Conservation (phyloP, 2,888 invertebrate genomes). For the Tetheella fluctuosa region DNA sequence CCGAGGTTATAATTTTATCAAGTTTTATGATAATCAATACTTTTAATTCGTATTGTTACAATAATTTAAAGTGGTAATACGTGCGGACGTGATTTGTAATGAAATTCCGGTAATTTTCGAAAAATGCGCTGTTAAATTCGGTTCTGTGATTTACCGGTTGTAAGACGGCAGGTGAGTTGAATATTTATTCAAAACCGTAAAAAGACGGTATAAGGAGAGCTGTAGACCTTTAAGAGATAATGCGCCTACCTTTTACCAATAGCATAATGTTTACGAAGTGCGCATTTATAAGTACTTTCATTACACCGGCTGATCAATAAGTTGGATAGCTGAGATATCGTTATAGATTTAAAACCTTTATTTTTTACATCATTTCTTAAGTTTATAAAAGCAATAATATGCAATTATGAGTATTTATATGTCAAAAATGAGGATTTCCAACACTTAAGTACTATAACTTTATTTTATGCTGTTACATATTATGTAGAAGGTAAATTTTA, state of each 20-base stretch:
- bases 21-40: slow-evolving; percentile 26
- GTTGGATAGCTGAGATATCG: neutral
- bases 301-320: neutral
- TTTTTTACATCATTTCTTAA: too few relatives aligned
- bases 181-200: neutral
- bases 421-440: too few relatives aligned
- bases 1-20: slow-evolving; percentile 52
- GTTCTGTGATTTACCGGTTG: slow-evolving; percentile 10
- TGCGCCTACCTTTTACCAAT: neutral
- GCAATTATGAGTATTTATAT: too few relatives aligned
- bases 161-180: slow-evolving; percentile 12
- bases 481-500: too few relatives aligned
- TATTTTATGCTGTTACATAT: too few relatives aligned
- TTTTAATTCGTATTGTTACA: slow-evolving; percentile 20
- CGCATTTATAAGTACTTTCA: neutral
- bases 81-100: slow-evolving; percentile 16
- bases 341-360: too few relatives aligned
- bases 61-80: slow-evolving; percentile 12
- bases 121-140: slow-evolving; percentile 2
- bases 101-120: neutral
- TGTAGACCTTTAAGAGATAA: neutral
- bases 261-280: neutral
- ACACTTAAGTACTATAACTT: too few relatives aligned
- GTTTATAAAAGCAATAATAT: too few relatives aligned
- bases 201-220: neutral